These are phyloP conservation scores for Enteromius fasciolatus DNA, from an alignment of 2,797 vertebrate genomes.

Conservation along the genomic window DNA sequence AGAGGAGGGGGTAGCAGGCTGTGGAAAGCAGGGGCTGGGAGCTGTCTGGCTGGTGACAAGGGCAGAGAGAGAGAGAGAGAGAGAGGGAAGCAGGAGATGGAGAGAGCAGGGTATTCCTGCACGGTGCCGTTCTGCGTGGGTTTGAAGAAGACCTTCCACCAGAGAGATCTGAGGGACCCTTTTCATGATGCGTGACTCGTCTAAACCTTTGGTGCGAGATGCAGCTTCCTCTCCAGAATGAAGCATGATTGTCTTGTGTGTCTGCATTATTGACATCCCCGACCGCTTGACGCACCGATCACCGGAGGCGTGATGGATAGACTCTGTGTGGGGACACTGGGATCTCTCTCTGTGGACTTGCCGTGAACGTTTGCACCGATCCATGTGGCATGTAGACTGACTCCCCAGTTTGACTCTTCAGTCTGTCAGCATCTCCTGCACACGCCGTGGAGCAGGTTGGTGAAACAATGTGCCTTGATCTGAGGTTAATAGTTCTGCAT, in stretches of 20 bases:
- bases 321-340: conserved; percentile 58
- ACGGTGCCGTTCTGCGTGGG: conserved; percentile 66
- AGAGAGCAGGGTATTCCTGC: conserved; percentile 64
- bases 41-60: conserved; percentile 66
- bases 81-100: conserved; percentile 53
- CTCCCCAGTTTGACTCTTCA: conserved; percentile 52
- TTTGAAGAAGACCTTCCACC: conserved; percentile 70
- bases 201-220: conserved; percentile 33
- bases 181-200: conserved; percentile 29
- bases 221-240: conserved; percentile 36
- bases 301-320: conserved; percentile 69
- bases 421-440: conserved; percentile 57
- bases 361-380: conserved; percentile 62
- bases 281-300: conserved; percentile 59
- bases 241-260: conserved; percentile 19
- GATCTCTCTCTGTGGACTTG: conserved; percentile 63
- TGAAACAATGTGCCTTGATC: conserved; percentile 65
- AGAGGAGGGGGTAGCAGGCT: conserved; percentile 67
- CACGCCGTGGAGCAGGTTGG: conserved; percentile 54
- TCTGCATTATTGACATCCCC: conserved; percentile 57
- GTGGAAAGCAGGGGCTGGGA: conserved; percentile 71
- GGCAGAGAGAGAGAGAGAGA: conserved; percentile 54
- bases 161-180: conserved; percentile 53
- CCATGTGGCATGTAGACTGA: conserved; percentile 59
- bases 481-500: conserved; percentile 57